Base-by-base conservation (phyloP, 2,888 invertebrate genomes). In the Autographa pulchrina region DNA sequence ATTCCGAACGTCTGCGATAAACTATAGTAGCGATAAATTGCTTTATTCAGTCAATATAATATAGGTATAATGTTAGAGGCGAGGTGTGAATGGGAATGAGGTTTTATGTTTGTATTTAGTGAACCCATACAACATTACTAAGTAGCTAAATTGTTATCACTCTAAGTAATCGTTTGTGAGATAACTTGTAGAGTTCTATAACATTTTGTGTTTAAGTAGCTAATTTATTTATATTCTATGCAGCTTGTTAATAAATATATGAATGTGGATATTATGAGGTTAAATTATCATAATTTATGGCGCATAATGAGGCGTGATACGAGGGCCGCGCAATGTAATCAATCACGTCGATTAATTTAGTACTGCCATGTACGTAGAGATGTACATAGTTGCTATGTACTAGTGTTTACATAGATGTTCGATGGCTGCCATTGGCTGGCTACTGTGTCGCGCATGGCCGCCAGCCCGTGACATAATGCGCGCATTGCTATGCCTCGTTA, bases 1-100 rank as follows among this genome's bases (percentile, higher is more conserved):
- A 85, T 84, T 87, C 84, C 75, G 84, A 83, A 83, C 77, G 80
- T 78, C 72, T 76, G 64, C 83, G 86, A 88, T 91, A 88, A 87
- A 88, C 82, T 86, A 85, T 88, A 83, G 84, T 80, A 83, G 84
- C 88, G 78, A 91, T 92, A 92, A 91, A 91, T 90, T 86, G 88
- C 79, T 89, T 89, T 88, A 91, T 90, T 88, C 88, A 87, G 85
- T 82, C 79, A 83, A 86, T 90, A 88, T 89, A 88, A 88, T 87
- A 81, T 85, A 75, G 78, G 80, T 85, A 86, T 86, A 83, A 86
- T 88, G 85, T 86, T 86, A 72, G 82, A 82, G 75, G 70, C 81
- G 79, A 88, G 85, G 86, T 88, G 87, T 86, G 88, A 90, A 91
- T 90, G 80, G 86, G 73, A 86, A 90, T 89, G 85, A 86, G 86